These are phyloP conservation scores for Ceratina calcarata DNA, from an alignment of 1,140 invertebrate genomes.

Conservation along the genomic window DNA sequence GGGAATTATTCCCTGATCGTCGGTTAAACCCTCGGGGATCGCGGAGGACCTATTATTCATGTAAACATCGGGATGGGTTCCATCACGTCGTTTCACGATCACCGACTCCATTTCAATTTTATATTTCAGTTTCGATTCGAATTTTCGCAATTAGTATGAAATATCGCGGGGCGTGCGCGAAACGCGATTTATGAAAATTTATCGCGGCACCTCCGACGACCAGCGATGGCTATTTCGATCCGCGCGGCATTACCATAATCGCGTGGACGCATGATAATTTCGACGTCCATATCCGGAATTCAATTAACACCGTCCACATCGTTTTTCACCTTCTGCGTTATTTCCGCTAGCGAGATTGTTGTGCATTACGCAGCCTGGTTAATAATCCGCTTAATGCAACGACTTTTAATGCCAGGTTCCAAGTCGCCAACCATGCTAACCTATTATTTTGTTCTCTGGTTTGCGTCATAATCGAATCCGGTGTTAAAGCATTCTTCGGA, in stretches of 20 bases:
- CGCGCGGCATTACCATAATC: conserved; percentile 8
- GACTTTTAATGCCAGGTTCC: background rate
- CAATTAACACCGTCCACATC: conserved; percentile 9
- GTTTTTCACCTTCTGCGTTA: background rate
- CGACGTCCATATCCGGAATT: conserved; percentile 11
- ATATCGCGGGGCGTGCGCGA: conserved; percentile 4
- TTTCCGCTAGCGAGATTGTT: background rate
- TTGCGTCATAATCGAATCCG: background rate
- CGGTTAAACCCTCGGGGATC: too few species aligned
- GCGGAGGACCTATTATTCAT: too few species aligned
- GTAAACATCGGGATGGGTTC: conserved; percentile 71
- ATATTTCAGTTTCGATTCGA: too few species aligned
- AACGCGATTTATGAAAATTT: conserved; percentile 32
- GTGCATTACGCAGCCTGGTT: background rate
- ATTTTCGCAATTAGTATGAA: conserved; percentile 62
- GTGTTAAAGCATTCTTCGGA: conserved; percentile 30
- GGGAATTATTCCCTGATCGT: too few species aligned
- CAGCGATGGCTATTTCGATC: conserved; percentile 2
- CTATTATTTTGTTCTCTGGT: background rate
- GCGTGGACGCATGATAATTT: background rate
- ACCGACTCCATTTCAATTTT: too few species aligned
- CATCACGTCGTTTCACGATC: too few species aligned
- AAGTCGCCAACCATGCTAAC: background rate
- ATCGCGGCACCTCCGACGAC: conserved; percentile 13
- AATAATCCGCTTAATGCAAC: too few species aligned